A percentile compares a stretch with the other conserved stretches of the same genome.
These are phyloP conservation scores for Polylopha cassiicola DNA, from an alignment of 2,888 invertebrate species.

Conservation along the genomic window DNA sequence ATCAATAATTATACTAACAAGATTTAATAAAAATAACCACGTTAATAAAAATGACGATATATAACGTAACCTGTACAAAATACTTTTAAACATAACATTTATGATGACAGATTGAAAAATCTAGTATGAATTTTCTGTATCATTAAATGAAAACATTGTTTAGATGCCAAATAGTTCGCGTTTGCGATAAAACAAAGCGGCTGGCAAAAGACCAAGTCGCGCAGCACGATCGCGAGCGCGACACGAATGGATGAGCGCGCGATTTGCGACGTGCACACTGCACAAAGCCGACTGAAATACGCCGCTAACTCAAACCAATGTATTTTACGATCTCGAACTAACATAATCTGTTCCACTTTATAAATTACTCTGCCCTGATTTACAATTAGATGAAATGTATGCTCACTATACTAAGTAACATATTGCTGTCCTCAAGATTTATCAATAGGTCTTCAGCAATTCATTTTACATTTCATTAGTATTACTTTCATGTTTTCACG, in stretches of 20 bases:
- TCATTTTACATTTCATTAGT: no score
- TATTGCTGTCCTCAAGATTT: no score
- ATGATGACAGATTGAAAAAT: conserved; percentile 60
- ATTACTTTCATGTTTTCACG: no score
- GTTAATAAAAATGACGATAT: conserved; percentile 23
- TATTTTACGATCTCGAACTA: neutral
- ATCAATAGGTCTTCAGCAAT: no score
- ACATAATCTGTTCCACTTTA: no score
- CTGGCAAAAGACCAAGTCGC: conserved; percentile 71
- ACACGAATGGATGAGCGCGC: conserved; percentile 63
- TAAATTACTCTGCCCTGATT: no score
- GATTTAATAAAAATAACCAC: conserved; percentile 18
- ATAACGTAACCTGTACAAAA: conserved; percentile 17
- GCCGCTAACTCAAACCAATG: conserved; percentile 3
- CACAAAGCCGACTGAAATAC: conserved; percentile 13
- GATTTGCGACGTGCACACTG: conserved; percentile 51
- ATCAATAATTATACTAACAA: no score
- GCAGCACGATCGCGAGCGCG: conserved; percentile 35
- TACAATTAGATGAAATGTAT: no score
- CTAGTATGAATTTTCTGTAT: conserved; percentile 61
- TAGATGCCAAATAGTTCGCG: conserved; percentile 69
- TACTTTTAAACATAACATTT: conserved; percentile 33
- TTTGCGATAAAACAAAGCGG: conserved; percentile 68
- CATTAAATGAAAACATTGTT: conserved; percentile 71
- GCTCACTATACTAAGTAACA: no score